Evolutionary conservation across 2,797 vertebrate genomes (phyloP).

Genomic region (Saxicola maurus): DNA sequence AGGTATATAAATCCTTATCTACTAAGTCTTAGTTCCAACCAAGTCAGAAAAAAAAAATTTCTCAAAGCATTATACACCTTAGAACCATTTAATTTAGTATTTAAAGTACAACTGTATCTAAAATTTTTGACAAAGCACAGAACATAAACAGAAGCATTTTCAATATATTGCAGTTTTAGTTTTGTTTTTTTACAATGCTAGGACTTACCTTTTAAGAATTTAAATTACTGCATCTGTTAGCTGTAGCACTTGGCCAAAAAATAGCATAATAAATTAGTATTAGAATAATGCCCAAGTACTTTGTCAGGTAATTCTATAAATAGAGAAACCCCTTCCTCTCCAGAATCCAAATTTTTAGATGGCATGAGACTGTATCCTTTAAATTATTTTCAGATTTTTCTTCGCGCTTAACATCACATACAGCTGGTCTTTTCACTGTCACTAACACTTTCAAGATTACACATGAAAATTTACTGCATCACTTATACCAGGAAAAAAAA

Average conservation of each 20-base stretch:
- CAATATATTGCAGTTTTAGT: background rate
- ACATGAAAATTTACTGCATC: slow-evolving; percentile 26
- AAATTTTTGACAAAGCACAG: background rate
- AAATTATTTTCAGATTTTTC: slow-evolving; percentile 16
- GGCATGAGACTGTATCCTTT: background rate
- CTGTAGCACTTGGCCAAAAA: background rate
- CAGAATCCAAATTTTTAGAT: background rate
- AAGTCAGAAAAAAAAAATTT: background rate
- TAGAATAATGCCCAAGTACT: background rate
- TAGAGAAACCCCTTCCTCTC: background rate
- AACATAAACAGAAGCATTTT: background rate
- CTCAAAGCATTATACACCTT: background rate
- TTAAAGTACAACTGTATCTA: background rate
- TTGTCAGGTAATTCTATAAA: background rate
- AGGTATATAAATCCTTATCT: background rate
- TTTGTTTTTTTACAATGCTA: background rate
- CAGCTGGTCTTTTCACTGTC: slow-evolving; percentile 18
- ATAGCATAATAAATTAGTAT: background rate
- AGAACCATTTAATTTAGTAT: background rate
- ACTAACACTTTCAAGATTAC: slow-evolving; percentile 30
- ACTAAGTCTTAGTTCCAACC: background rate
- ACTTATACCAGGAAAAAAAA: background rate
- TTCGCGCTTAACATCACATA: background rate
- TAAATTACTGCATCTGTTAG: background rate
- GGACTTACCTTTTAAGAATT: background rate